Evolutionary conservation across 30 jellyfish, hydroid and myxozoan species (phyloP), one percentile per base, ranked within the genome.

Genomic region (Mastigias papua): DNA sequence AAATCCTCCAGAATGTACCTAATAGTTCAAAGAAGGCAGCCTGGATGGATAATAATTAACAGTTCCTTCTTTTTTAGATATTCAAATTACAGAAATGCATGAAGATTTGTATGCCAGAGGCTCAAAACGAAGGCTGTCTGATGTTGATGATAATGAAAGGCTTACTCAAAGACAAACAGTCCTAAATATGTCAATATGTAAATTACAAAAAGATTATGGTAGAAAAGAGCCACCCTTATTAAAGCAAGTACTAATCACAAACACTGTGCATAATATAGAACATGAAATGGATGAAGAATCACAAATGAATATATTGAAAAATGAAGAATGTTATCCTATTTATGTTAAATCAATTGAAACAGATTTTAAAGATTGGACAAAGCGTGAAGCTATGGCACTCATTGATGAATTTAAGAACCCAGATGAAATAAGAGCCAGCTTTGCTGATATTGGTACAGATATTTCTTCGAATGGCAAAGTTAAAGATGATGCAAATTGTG

Each of bases 151-250:
- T 76, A 93, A 84, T 68, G 98, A 93, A 84, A 65, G 98, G 74
- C 80, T 93, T 31, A 82, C 98, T 5, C 96, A 89, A 58, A 68
- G 98, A 69, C 98, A 93, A 63, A 93, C 93, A 76, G 82, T 93
- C 19, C 94, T 93, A 3, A 93, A 93, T 63, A 93, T 93, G 98
- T 93, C 98, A 13, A 93, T 93, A 48, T 93, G 98, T 81, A 93
- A 93, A 80, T 81, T 93, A 61, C 97, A 93, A 57, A 93, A 84
- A 68, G 96, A 89, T 80, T 81, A 88, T 71, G 98, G 98, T 67
- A 84, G 96, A 65, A 89, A 88, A 32, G 98, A 93, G 84, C 98
- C 98, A 67, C 79, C 96, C 21, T 66, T 93, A 4, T 88, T 82
- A 48, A 78, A 97, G 48, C 86, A 97, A 31, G 82, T 93, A 7